Percentiles rank a stretch among this genome's conserved stretches.
Evolutionary conservation across 2,113 vertebrate species (phyloP).

Genomic region (Gymnocephalus cernua): DNA sequence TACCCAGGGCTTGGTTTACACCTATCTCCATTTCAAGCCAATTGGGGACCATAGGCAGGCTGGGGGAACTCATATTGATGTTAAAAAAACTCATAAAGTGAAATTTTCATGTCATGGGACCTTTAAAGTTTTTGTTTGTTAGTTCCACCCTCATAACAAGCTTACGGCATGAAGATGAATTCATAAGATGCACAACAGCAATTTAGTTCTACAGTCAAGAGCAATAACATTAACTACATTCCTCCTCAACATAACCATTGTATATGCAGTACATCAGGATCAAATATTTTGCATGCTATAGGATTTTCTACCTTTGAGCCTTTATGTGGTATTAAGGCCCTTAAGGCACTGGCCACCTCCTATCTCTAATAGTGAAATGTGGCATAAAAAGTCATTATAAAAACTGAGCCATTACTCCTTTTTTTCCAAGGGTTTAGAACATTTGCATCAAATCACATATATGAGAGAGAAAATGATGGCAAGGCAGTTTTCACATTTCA

Average conservation of each 20-base stretch:
- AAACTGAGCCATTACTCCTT: slow-evolving; percentile 63
- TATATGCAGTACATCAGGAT: slow-evolving; percentile 20
- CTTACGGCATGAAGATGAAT: neutral
- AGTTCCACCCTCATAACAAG: neutral
- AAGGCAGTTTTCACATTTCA: slow-evolving; percentile 78
- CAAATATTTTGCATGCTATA: slow-evolving; percentile 21
- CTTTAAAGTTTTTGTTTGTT: neutral
- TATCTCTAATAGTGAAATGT: slow-evolving; percentile 67
- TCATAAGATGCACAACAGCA: neutral
- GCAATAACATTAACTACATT: neutral
- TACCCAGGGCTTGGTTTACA: no score
- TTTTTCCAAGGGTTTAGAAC: slow-evolving; percentile 65
- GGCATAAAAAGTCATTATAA: slow-evolving; percentile 77
- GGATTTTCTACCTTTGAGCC: slow-evolving; percentile 27
- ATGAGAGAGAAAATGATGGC: slow-evolving; percentile 76
- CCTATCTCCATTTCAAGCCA: no score
- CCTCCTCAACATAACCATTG: neutral
- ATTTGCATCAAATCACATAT: slow-evolving; percentile 81
- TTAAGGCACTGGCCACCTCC: slow-evolving; percentile 31
- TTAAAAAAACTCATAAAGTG: no score
- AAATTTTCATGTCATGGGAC: no score
- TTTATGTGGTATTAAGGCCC: slow-evolving; percentile 5
- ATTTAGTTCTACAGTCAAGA: slow-evolving; percentile 5
- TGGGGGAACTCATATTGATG: no score
- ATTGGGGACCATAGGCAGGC: no score